Percentiles rank a stretch among this genome's conserved stretches.
phyloP scores from a whole-genome alignment of 2,888 invertebrate species.

The Colletes collaris region DNA sequence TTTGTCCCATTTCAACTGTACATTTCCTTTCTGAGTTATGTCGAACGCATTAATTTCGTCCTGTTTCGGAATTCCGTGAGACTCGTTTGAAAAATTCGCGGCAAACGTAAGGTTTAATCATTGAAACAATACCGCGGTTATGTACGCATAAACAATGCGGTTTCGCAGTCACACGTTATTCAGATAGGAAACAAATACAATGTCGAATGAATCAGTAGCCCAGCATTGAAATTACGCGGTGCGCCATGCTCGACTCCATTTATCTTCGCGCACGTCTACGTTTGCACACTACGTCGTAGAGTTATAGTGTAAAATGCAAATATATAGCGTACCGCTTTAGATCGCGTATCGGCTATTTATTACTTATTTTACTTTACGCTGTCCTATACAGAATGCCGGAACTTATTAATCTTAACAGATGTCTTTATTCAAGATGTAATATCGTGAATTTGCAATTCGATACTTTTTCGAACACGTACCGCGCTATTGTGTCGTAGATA shows the following conservation, averaged over 20 bases:
- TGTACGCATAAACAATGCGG: slow-evolving; percentile 39
- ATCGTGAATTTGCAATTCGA: slow-evolving; percentile 24
- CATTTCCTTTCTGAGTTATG: too few species aligned
- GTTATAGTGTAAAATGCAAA: slow-evolving; percentile 47
- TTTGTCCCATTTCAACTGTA: too few species aligned
- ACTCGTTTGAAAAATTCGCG: not conserved
- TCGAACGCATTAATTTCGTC: not conserved
- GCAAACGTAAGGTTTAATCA: slow-evolving; percentile 3
- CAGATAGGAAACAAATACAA: slow-evolving; percentile 56
- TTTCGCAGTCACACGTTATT: slow-evolving; percentile 39
- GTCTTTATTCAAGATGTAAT: slow-evolving; percentile 36
- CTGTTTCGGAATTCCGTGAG: not conserved
- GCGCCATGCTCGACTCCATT: slow-evolving; percentile 44
- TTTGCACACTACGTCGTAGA: slow-evolving; percentile 20
- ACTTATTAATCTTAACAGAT: slow-evolving; percentile 51
- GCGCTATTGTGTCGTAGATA: not conserved
- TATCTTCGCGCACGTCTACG: slow-evolving; percentile 44
- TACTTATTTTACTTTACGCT: slow-evolving; percentile 34
- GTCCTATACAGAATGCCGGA: slow-evolving; percentile 39
- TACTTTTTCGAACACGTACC: not conserved
- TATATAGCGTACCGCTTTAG: slow-evolving; percentile 49
- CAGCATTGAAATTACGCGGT: slow-evolving; percentile 51
- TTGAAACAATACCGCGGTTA: slow-evolving; percentile 24
- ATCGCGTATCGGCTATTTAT: slow-evolving; percentile 56
- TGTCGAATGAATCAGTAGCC: slow-evolving; percentile 50